These are phyloP conservation scores for Pachyramphus minor DNA, from an alignment of 2,113 vertebrate genomes.

Conservation along the genomic window DNA sequence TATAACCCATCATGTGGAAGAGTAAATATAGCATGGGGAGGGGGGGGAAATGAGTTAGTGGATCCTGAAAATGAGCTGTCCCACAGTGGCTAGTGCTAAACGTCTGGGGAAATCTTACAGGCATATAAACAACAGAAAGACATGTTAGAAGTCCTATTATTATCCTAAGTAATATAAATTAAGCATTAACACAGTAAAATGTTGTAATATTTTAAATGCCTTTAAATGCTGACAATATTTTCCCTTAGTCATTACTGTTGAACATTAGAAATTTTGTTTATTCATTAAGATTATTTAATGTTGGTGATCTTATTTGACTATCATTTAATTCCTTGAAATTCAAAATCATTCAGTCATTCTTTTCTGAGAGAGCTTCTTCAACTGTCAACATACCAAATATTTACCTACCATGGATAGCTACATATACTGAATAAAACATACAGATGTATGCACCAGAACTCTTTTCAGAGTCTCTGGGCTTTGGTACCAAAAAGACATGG, in stretches of 20 bases:
- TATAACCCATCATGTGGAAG: neutral
- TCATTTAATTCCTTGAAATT: neutral
- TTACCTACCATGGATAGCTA: neutral
- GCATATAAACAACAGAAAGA: neutral
- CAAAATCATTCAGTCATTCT: neutral
- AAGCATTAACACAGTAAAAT: neutral
- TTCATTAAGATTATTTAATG: neutral
- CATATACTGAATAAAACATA: neutral
- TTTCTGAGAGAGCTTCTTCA: neutral
- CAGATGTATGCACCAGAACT: neutral
- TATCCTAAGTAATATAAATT: neutral
- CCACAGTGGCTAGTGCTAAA: neutral
- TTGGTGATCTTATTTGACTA: neutral
- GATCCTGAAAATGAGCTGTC: neutral
- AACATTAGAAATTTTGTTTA: neutral
- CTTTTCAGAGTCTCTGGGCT: neutral
- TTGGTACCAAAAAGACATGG: neutral
- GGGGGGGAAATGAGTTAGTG: neutral
- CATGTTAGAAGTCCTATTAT: neutral
- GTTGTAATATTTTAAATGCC: neutral
- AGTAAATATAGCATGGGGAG: neutral
- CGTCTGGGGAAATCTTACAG: neutral
- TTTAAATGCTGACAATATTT: neutral
- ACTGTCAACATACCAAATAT: neutral
- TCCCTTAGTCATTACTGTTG: neutral